Evolutionary conservation across 2,113 vertebrate genomes (phyloP).

Genomic region (Pomatostomus ruficeps): DNA sequence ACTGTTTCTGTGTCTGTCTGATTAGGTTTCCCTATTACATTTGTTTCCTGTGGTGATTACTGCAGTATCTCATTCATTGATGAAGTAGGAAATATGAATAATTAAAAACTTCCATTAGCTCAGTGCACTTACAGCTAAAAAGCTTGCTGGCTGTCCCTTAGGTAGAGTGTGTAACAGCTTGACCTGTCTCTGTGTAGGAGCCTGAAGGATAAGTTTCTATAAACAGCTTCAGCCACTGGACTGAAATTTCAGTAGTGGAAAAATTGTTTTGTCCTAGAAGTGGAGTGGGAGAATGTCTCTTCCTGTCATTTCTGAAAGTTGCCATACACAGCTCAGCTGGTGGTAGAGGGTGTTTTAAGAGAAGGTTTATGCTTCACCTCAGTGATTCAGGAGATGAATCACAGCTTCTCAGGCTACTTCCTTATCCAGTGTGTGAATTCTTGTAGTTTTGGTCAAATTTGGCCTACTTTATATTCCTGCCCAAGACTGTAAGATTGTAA

Average conservation of each 20-base stretch:
- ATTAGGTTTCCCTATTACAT: not conserved
- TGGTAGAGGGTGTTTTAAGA: not conserved
- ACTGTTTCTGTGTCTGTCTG: not conserved
- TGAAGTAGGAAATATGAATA: constrained; percentile 13
- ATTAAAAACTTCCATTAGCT: constrained; percentile 17
- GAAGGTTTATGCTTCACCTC: not conserved
- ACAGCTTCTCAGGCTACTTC: not conserved
- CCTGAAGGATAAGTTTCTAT: not conserved
- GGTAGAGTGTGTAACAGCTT: not conserved
- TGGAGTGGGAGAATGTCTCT: not conserved
- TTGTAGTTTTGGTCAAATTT: not conserved
- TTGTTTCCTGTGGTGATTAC: not conserved
- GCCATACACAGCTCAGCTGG: not conserved
- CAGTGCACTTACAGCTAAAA: not conserved
- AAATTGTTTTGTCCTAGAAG: not conserved
- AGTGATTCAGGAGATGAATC: not conserved
- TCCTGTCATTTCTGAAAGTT: not conserved
- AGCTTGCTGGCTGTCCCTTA: not conserved
- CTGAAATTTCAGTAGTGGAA: not conserved
- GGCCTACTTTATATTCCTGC: not conserved
- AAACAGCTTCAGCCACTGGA: not conserved
- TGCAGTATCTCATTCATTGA: not conserved
- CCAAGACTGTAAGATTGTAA: not conserved
- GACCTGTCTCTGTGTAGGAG: not conserved
- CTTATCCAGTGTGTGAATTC: not conserved